phyloP scores from a whole-genome alignment of 2,113 vertebrate genomes.

The Peromyscus leucopus region DNA sequence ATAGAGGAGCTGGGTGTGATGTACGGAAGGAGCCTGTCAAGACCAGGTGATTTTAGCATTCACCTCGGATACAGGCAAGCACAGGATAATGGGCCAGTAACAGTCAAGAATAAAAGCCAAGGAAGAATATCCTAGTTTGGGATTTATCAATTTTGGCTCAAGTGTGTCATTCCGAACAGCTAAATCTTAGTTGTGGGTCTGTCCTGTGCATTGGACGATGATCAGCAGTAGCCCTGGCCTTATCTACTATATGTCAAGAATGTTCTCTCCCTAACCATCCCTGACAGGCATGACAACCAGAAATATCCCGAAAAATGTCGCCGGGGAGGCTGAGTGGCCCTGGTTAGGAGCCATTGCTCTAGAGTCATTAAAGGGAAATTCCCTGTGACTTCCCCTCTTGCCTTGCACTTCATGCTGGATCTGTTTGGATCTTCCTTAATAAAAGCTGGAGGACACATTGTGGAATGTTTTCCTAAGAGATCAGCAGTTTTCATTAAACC shows the following conservation, averaged over 20 bases:
- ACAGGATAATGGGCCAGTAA: not conserved
- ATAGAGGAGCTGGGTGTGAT: not conserved
- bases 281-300: not conserved
- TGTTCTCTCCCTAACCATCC: not conserved
- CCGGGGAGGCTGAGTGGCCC: not conserved
- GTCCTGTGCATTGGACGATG: not conserved
- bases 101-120: not conserved
- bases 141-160: not conserved
- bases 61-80: not conserved
- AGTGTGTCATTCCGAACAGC: not conserved
- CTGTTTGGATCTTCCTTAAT: not conserved
- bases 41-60: not conserved
- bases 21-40: not conserved
- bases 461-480: slow-evolving; percentile 17
- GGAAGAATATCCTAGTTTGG: not conserved
- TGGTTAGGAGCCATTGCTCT: slow-evolving; percentile 12
- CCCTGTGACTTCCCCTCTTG: slow-evolving; percentile 55
- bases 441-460: not conserved
- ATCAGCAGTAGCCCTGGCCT: not conserved
- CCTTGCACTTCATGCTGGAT: not conserved
- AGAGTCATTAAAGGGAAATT: slow-evolving; percentile 64
- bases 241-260: not conserved
- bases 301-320: slow-evolving; percentile 12
- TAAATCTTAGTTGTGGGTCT: not conserved
- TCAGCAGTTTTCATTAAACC: not conserved